phyloP scores from a whole-genome alignment of 2,113 vertebrate species.

The Otolemur garnettii region DNA sequence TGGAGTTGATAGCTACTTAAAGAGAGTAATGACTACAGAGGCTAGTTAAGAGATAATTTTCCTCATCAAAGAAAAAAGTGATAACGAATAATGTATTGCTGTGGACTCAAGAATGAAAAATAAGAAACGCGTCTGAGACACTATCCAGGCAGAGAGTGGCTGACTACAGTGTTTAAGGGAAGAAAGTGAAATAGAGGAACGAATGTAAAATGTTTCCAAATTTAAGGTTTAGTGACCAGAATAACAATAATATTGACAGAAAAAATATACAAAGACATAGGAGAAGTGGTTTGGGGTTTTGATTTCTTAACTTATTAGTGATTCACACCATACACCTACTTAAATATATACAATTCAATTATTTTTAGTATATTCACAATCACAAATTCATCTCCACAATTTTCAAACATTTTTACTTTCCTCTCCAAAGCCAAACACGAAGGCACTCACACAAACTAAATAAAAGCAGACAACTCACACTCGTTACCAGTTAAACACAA shows the following conservation, averaged over 20 bases:
- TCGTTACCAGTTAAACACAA: background rate
- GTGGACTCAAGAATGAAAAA: background rate
- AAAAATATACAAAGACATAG: background rate
- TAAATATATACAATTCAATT: background rate
- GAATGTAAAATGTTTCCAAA: background rate
- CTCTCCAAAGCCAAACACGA: background rate
- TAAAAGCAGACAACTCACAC: background rate
- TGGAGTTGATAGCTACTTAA: background rate
- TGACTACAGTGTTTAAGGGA: background rate
- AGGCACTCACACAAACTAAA: background rate
- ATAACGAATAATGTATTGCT: no score
- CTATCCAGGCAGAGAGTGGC: background rate
- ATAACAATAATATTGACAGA: background rate
- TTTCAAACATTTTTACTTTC: background rate
- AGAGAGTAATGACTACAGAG: background rate
- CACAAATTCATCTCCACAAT: background rate
- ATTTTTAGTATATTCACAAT: background rate
- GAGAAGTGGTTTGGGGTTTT: background rate
- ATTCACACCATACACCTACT: background rate
- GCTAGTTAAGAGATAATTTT: background rate
- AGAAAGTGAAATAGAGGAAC: background rate
- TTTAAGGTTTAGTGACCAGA: background rate
- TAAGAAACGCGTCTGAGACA: background rate
- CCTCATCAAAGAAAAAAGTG: background rate
- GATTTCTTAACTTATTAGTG: background rate